Evolutionary conservation across 2,797 vertebrate genomes (phyloP), one percentile per base, ranked within the genome.

Genomic region (Mastacembelus armatus): DNA sequence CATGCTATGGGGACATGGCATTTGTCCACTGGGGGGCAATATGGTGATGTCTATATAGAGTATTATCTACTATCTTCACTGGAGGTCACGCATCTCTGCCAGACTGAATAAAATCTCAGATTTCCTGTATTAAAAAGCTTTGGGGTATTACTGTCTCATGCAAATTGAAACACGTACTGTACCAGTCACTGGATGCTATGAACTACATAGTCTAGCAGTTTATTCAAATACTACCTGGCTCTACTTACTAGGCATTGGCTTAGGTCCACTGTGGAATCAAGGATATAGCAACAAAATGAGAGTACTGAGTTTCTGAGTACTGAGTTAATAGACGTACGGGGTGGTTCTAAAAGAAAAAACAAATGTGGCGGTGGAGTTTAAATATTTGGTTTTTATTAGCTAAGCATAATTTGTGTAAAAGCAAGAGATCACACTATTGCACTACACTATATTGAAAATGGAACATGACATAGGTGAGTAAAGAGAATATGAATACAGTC

Each of bases 1-100:
- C 18, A 22, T 12, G 33, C 29, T 60, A 38, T 16, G 52, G 35
- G 2, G 3, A 0, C 0, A 30, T 15, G 1, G 5, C 1, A 8
- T n/a, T 36, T 2, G 4, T 58, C 72, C 80, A 79, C 75, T 35
- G 4, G 66, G 42, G 14, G 70, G 69, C 32, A 59, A 59, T 64
- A 24, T 64, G 9, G 27, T 30, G 4, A 22, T 26, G 49, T 48
- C 1, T n/a, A 45, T 7, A 29, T 18, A 5, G 2, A 11, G 10
- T 5, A 27, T 22, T 10, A 32, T 10, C 11, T 12, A 44, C 32
- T 14, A 12, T n/a, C 3, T 33, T 10, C n/a, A 10, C 29, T 47
- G 14, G 15, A 10, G 21, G 21, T 15, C 11, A 15, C 0, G 1
- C n/a, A n/a, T 10, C 16, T 24, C 15, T 5, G 29, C 0, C 21